phyloP scores from a whole-genome alignment of 2,797 vertebrate genomes.

The Ptychadena robeensis region DNA sequence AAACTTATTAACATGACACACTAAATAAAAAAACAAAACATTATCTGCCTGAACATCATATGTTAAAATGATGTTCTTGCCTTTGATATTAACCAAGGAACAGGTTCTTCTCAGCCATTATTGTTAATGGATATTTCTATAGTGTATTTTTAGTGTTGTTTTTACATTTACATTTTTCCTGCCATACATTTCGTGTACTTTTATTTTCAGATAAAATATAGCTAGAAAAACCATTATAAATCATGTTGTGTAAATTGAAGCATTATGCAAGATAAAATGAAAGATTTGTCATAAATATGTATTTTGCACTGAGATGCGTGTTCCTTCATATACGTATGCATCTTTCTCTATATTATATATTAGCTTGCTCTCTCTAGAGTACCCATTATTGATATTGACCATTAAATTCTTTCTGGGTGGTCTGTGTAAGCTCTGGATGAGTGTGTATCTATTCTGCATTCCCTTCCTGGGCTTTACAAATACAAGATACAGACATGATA shows the following conservation, averaged over 20 bases:
- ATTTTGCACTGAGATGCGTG: neutral
- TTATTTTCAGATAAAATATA: neutral
- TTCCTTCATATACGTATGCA: neutral
- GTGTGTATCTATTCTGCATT: neutral
- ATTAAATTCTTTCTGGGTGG: slow-evolving; percentile 1
- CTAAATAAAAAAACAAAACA: neutral
- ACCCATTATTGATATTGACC: neutral
- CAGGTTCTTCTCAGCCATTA: neutral
- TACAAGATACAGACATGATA: neutral
- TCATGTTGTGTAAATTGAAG: neutral
- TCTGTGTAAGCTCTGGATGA: neutral
- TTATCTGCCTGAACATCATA: neutral
- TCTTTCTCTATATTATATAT: neutral
- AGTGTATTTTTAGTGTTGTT: neutral
- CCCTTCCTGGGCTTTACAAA: neutral
- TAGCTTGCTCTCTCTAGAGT: neutral
- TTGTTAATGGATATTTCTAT: neutral
- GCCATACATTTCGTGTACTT: too few relatives aligned
- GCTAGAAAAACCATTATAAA: neutral
- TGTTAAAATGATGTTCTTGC: neutral
- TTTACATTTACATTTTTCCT: too few relatives aligned
- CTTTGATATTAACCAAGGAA: neutral
- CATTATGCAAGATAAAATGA: slow-evolving; percentile 1
- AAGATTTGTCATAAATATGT: neutral
- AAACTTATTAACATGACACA: too few relatives aligned